phyloP scores from a whole-genome alignment of 2,113 vertebrate genomes.

The Mus spicilegus region DNA sequence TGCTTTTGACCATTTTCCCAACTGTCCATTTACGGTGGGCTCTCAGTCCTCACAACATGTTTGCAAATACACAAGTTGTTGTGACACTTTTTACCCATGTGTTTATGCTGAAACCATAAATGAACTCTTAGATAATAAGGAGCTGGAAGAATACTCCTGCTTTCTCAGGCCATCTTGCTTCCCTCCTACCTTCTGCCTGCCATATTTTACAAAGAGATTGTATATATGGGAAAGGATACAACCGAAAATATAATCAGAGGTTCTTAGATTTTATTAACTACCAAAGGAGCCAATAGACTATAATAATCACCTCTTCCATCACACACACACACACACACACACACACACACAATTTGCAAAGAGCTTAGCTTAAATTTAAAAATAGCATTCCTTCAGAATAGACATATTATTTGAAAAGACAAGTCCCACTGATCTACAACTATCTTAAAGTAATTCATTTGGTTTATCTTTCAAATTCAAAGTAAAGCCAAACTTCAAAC shows the following conservation, averaged over 20 bases:
- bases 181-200: not conserved
- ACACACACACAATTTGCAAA: not conserved
- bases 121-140: not conserved
- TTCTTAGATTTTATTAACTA: not conserved
- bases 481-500: not conserved
- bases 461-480: slow-evolving; percentile 1
- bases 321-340: not conserved
- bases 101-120: not conserved
- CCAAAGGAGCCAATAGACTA: not conserved
- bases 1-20: not conserved
- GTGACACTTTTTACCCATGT: not conserved
- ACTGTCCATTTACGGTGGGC: not conserved
- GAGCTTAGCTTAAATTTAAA: not conserved
- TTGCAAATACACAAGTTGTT: not conserved
- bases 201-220: rapidly evolving
- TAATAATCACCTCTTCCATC: not conserved
- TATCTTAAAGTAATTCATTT: not conserved
- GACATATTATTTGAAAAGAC: not conserved
- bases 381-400: not conserved
- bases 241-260: not conserved
- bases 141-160: not conserved
- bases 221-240: not conserved
- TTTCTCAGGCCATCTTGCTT: not conserved
- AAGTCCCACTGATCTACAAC: not conserved
- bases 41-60: not conserved